phyloP scores from a whole-genome alignment of 2,888 invertebrate genomes.

The Platycnemis pennipes region DNA sequence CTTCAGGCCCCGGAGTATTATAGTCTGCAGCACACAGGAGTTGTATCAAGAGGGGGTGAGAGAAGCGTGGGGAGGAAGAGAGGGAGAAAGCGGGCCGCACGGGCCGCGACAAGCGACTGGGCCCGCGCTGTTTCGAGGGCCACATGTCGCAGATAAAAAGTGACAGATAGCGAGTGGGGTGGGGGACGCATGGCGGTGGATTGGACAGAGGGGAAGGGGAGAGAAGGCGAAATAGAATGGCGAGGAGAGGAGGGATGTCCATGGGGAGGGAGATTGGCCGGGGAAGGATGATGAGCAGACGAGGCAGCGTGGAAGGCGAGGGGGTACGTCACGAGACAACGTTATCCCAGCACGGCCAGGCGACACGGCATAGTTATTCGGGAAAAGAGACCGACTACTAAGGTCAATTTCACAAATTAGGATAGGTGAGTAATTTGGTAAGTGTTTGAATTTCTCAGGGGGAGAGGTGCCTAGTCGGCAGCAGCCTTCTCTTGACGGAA shows the following conservation, averaged over 20 bases:
- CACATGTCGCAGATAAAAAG: constrained; percentile 63
- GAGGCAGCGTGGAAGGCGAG: neutral
- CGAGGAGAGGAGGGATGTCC: neutral
- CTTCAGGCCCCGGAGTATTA: neutral
- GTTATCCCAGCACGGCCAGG: neutral
- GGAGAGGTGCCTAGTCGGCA: no score
- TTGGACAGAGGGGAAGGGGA: neutral
- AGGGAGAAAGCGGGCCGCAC: neutral
- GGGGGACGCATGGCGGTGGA: neutral
- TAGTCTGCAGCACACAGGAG: neutral
- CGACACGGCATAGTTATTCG: neutral
- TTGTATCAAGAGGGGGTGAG: neutral
- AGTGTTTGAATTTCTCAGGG: no score
- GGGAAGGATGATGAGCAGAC: neutral
- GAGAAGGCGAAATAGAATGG: neutral
- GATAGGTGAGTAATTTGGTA: no score
- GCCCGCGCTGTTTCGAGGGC: constrained; percentile 24
- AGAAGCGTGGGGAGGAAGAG: neutral
- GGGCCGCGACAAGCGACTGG: neutral
- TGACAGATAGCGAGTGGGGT: constrained; percentile 32
- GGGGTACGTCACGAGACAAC: neutral
- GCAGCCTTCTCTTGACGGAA: no score
- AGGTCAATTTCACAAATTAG: no score
- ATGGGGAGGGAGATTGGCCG: neutral
- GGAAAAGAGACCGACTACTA: neutral